A percentile compares a stretch with the other conserved stretches of the same genome.
phyloP scores from a whole-genome alignment of 2,888 invertebrate genomes.

The Graphium colonna region DNA sequence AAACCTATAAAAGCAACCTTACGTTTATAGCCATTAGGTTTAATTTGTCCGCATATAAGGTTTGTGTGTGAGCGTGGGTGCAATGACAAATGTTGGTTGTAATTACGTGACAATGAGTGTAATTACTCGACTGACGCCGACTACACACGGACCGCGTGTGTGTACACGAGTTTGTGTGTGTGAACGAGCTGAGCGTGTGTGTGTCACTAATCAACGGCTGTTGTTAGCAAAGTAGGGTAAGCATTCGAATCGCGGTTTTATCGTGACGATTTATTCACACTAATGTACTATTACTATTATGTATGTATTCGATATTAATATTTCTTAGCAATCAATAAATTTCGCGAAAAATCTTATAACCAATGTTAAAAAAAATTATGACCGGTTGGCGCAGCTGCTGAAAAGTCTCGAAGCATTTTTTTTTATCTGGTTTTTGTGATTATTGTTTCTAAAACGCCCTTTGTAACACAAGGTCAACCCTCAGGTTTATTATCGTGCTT shows the following conservation, averaged over 20 bases:
- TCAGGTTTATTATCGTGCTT: too few relatives aligned
- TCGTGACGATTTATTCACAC: constrained; percentile 8
- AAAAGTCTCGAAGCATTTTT: too few relatives aligned
- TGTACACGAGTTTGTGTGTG: not conserved
- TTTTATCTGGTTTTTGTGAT: too few relatives aligned
- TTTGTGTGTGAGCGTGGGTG: constrained; percentile 51
- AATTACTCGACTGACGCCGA: constrained; percentile 54
- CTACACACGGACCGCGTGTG: constrained; percentile 34
- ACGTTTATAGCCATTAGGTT: constrained; percentile 36
- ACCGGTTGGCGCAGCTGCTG: too few relatives aligned
- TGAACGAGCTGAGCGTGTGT: constrained; percentile 27
- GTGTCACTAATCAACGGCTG: constrained; percentile 62
- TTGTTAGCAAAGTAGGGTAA: constrained; percentile 41
- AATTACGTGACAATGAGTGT: constrained; percentile 75
- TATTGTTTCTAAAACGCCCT: too few relatives aligned
- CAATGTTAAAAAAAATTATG: too few relatives aligned
- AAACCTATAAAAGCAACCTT: constrained; percentile 35
- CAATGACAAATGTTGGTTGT: constrained; percentile 67
- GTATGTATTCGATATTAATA: not conserved
- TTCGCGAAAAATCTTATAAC: too few relatives aligned
- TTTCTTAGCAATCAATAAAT: too few relatives aligned
- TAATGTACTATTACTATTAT: not conserved
- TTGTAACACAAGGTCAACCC: too few relatives aligned
- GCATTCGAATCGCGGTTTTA: constrained; percentile 37
- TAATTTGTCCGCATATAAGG: constrained; percentile 35